Percentiles rank a stretch among this genome's conserved stretches.
Evolutionary conservation across 1,140 invertebrate genomes (phyloP).

Genomic region (Dinoponera quadriceps): DNA sequence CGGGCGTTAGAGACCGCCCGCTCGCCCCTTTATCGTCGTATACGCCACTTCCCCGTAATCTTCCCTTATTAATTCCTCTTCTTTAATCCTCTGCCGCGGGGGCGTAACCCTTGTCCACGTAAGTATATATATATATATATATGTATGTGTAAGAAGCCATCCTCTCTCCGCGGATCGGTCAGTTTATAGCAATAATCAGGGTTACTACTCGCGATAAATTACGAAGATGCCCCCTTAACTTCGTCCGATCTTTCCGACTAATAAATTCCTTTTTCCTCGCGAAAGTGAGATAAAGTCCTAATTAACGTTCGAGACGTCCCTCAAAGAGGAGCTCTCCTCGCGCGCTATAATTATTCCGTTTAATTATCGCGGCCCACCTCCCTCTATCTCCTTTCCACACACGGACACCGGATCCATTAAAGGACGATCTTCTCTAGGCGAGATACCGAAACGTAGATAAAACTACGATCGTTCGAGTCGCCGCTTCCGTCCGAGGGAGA

Average conservation of each 20-base stretch:
- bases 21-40: constrained; percentile 24
- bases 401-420: no score
- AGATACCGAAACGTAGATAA: no score
- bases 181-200: constrained; percentile 54
- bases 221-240: constrained; percentile 1
- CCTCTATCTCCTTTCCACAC: no score
- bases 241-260: constrained; percentile 3
- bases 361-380: neutral
- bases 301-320: constrained; percentile 17
- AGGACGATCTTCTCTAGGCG: no score
- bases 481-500: no score
- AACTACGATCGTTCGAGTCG: no score
- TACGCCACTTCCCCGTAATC: constrained; percentile 36
- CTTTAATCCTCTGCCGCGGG: constrained; percentile 28
- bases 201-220: constrained; percentile 29
- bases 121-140: no score
- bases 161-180: constrained; percentile 12
- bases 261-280: constrained; percentile 34
- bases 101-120: constrained; percentile 35
- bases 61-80: constrained; percentile 57
- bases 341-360: constrained; percentile 7
- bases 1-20: constrained; percentile 28
- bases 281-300: constrained; percentile 11
- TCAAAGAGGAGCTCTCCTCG: neutral
- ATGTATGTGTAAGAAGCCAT: constrained; percentile 8